Conservation (phyloP, 1,140 invertebrate species). For the Centruroides vittatus region DNA sequence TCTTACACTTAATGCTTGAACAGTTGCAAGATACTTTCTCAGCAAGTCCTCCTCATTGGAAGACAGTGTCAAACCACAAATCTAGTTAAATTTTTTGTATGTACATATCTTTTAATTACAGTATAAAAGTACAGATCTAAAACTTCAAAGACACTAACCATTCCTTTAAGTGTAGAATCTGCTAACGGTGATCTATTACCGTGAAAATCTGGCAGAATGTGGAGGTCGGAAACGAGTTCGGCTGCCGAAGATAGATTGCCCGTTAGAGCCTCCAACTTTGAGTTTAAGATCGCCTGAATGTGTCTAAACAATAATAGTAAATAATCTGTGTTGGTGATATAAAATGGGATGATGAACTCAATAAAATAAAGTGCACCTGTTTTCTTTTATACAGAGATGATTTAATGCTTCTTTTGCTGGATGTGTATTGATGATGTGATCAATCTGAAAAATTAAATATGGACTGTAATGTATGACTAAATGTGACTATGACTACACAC, state of each 20-base stretch:
- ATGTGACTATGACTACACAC: too few relatives aligned
- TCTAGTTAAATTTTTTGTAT: constrained; percentile 1
- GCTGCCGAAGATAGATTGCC: neutral
- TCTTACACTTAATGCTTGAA: constrained; percentile 76
- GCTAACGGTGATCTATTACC: constrained; percentile 86
- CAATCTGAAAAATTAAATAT: constrained; percentile 34
- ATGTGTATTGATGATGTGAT: constrained; percentile 70
- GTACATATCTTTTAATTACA: neutral
- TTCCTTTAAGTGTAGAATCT: constrained; percentile 68
- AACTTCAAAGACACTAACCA: constrained; percentile 34
- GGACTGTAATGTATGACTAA: too few relatives aligned
- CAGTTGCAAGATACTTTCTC: constrained; percentile 62
- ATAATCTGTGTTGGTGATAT: neutral
- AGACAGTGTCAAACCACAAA: constrained; percentile 16
- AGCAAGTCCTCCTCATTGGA: constrained; percentile 47
- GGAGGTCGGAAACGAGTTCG: constrained; percentile 38
- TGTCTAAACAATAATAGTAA: constrained; percentile 1
- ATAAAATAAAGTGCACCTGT: neutral
- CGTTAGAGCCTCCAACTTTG: constrained; percentile 23
- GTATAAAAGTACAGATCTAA: neutral
- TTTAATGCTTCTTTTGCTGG: constrained; percentile 36
- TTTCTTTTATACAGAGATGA: neutral
- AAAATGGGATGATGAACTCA: neutral
- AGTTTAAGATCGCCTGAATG: constrained; percentile 21
- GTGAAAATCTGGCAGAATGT: constrained; percentile 89